Conservation (phyloP, 2,888 invertebrate genomes). For the Ommatoiulus sabulosus region DNA sequence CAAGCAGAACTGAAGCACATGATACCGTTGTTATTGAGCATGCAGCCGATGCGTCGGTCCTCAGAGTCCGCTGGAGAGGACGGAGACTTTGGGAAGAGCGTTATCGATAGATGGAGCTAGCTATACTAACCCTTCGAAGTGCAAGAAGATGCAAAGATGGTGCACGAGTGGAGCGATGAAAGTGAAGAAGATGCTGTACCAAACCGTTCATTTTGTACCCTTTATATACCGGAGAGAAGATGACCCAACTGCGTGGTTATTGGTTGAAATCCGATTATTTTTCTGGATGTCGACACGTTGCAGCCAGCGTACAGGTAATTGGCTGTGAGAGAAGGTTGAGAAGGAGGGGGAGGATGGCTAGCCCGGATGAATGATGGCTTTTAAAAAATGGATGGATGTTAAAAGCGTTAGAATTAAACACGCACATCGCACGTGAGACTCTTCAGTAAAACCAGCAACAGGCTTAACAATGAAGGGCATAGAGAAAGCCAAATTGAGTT, state of each 20-base stretch:
- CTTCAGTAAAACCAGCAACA: slow-evolving; percentile 47
- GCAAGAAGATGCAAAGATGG: slow-evolving; percentile 31
- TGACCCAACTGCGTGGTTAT: slow-evolving; percentile 43
- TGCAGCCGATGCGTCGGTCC: background rate
- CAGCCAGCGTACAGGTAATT: slow-evolving; percentile 8
- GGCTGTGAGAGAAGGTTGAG: slow-evolving; percentile 29
- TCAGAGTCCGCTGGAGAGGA: slow-evolving; percentile 10
- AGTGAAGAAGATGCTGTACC: slow-evolving; percentile 37
- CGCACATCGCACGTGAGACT: slow-evolving; percentile 51
- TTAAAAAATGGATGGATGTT: slow-evolving; percentile 37
- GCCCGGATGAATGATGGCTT: slow-evolving; percentile 44
- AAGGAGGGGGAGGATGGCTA: slow-evolving; percentile 45
- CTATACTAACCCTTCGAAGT: slow-evolving; percentile 31
- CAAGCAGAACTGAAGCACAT: slow-evolving; percentile 31
- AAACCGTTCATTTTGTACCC: background rate
- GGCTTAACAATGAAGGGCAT: slow-evolving; percentile 55
- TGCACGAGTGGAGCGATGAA: slow-evolving; percentile 40
- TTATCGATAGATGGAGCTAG: slow-evolving; percentile 8
- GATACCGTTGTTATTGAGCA: background rate
- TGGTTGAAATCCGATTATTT: slow-evolving; percentile 6
- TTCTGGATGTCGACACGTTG: background rate
- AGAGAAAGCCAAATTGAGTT: slow-evolving; percentile 55
- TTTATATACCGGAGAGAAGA: background rate
- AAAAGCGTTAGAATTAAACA: slow-evolving; percentile 46
- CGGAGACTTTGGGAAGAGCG: background rate